Evolutionary conservation across 2,888 invertebrate genomes (phyloP).

Genomic region (Autographa gamma): DNA sequence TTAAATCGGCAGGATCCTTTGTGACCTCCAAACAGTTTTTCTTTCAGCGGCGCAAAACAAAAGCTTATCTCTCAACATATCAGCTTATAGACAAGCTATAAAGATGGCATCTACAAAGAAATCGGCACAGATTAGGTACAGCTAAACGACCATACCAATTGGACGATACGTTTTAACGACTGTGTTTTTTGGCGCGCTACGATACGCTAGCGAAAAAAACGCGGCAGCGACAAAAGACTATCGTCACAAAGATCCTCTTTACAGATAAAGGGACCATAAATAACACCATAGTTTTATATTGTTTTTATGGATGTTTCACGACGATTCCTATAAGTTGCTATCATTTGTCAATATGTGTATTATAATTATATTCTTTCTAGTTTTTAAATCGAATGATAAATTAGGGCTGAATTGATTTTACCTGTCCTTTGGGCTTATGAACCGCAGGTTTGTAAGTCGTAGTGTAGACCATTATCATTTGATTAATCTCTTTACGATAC

Average conservation of each 20-base stretch:
- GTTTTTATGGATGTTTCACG: constrained; percentile 52
- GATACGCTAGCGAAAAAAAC: constrained; percentile 68
- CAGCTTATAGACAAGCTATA: constrained; percentile 73
- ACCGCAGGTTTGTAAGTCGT: background rate
- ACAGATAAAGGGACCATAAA: constrained; percentile 82
- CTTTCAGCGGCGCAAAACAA: constrained; percentile 57
- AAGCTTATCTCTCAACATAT: constrained; percentile 56
- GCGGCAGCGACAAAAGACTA: constrained; percentile 83
- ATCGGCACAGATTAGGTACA: constrained; percentile 76
- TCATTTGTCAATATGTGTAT: constrained; percentile 60
- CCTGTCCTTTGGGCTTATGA: constrained; percentile 15
- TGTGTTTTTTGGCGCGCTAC: constrained; percentile 73
- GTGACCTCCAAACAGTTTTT: constrained; percentile 15
- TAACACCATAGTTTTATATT: constrained; percentile 80
- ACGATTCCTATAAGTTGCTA: constrained; percentile 53
- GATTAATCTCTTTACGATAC: background rate
- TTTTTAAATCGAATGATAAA: constrained; percentile 46
- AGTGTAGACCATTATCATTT: background rate
- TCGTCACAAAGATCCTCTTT: constrained; percentile 73
- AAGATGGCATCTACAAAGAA: constrained; percentile 84
- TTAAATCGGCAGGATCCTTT: background rate
- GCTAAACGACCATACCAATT: constrained; percentile 71
- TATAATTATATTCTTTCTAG: constrained; percentile 50
- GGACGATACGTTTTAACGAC: constrained; percentile 74
- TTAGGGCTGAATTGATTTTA: constrained; percentile 37